A percentile compares a stretch with the other conserved stretches of the same genome.
These are phyloP conservation scores for Carlito syrichta DNA, from an alignment of 2,113 vertebrate species.

Conservation along the genomic window DNA sequence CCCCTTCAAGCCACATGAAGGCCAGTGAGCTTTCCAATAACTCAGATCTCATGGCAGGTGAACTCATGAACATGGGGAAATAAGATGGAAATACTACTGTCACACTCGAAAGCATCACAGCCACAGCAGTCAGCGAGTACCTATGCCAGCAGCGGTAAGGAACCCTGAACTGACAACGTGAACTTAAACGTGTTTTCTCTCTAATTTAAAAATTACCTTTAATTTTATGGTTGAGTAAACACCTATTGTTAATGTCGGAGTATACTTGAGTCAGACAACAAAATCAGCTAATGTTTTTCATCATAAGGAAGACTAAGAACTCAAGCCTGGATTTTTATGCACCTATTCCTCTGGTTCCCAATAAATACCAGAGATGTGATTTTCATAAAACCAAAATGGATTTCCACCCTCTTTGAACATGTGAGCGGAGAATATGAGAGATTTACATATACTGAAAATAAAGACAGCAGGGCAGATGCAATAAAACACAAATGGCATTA, in stretches of 20 bases:
- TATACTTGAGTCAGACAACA: background rate
- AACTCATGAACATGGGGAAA: background rate
- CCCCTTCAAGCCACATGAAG: background rate
- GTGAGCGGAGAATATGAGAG: background rate
- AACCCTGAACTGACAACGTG: background rate
- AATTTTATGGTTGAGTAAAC: background rate
- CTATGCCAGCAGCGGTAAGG: too few relatives aligned
- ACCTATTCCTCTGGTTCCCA: background rate
- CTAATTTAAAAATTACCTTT: background rate
- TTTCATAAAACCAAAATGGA: background rate
- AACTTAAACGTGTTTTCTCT: background rate
- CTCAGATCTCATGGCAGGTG: background rate
- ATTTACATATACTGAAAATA: background rate
- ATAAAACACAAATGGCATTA: background rate
- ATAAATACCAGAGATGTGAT: background rate
- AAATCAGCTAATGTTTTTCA: background rate
- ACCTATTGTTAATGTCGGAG: background rate
- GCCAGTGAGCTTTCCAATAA: background rate
- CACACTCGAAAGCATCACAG: background rate
- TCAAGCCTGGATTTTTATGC: background rate
- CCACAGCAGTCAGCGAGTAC: background rate
- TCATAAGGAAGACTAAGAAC: background rate
- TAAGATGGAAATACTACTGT: background rate
- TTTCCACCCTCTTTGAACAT: background rate
- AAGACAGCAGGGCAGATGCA: background rate